These are phyloP conservation scores for Bactericera cockerelli DNA, from an alignment of 1,140 invertebrate genomes.

Conservation along the genomic window DNA sequence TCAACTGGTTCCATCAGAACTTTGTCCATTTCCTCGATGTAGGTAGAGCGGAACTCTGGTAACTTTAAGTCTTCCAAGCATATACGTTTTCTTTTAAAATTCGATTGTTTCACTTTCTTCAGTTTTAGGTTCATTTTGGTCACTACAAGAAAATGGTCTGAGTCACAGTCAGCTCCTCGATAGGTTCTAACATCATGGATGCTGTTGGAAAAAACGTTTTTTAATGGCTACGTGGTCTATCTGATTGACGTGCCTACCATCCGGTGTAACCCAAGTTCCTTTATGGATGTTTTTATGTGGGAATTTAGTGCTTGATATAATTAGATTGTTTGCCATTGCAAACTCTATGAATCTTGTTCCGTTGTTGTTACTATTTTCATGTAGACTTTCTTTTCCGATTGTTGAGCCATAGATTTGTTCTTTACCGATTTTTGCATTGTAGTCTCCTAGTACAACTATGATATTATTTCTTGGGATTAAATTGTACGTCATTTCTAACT, in stretches of 20 bases:
- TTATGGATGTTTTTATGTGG: constrained; percentile 22
- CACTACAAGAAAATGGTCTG: constrained; percentile 16
- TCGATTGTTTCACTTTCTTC: not conserved
- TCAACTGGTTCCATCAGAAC: not conserved
- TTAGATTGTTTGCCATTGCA: constrained; percentile 17
- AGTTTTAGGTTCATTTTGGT: constrained; percentile 13
- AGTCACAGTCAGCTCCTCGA: constrained; percentile 16
- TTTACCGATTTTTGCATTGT: constrained; percentile 17
- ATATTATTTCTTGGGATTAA: constrained; percentile 15
- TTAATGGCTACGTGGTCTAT: constrained; percentile 19
- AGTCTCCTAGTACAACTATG: constrained; percentile 17
- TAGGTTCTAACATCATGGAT: constrained; percentile 13
- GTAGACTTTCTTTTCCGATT: constrained; percentile 26
- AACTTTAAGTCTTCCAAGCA: not conserved
- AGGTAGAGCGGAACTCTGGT: not conserved
- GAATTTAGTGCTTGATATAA: constrained; percentile 18
- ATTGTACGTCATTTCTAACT: constrained; percentile 12
- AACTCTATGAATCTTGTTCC: constrained; percentile 19
- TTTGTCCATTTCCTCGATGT: not conserved
- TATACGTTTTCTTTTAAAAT: not conserved
- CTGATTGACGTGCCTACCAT: constrained; percentile 16
- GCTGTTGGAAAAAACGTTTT: constrained; percentile 4
- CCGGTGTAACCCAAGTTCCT: constrained; percentile 16
- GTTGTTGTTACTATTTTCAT: constrained; percentile 21
- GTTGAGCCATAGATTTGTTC: constrained; percentile 14